phyloP scores from a whole-genome alignment of 2,113 vertebrate species.

The Talpa occidentalis region DNA sequence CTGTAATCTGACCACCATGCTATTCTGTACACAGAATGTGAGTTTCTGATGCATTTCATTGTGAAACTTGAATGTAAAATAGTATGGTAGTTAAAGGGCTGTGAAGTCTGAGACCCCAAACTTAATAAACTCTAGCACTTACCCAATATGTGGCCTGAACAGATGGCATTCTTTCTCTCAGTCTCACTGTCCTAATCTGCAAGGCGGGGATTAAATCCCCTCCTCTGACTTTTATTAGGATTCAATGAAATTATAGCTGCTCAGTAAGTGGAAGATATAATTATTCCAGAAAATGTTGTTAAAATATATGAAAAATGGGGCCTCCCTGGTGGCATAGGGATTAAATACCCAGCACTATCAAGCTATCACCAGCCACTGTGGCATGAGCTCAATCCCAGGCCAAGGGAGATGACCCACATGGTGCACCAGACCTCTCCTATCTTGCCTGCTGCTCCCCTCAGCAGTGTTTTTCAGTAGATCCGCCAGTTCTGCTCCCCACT shows the following conservation, averaged over 20 bases:
- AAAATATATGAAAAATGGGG: background rate
- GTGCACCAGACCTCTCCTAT: too few relatives aligned
- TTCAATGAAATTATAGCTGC: background rate
- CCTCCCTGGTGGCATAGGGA: background rate
- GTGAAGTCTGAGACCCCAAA: background rate
- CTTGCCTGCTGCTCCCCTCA: too few relatives aligned
- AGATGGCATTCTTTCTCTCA: background rate
- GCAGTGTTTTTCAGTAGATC: too few relatives aligned
- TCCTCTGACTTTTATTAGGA: background rate
- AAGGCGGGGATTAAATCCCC: background rate
- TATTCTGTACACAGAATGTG: background rate
- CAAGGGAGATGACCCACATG: too few relatives aligned
- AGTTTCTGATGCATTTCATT: background rate
- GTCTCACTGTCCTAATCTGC: background rate
- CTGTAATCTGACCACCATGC: too few relatives aligned
- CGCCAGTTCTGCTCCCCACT: too few relatives aligned
- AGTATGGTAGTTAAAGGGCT: background rate
- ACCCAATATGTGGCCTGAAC: fast-evolving
- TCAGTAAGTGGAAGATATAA: background rate
- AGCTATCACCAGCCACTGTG: too few relatives aligned
- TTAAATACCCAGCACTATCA: too few relatives aligned
- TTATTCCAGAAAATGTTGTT: background rate
- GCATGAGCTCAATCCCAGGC: too few relatives aligned
- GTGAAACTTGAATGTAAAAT: background rate
- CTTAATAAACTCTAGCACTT: background rate